Evolutionary conservation across 2,113 vertebrate species (phyloP).

Genomic region (Sclerurus mexicanus): DNA sequence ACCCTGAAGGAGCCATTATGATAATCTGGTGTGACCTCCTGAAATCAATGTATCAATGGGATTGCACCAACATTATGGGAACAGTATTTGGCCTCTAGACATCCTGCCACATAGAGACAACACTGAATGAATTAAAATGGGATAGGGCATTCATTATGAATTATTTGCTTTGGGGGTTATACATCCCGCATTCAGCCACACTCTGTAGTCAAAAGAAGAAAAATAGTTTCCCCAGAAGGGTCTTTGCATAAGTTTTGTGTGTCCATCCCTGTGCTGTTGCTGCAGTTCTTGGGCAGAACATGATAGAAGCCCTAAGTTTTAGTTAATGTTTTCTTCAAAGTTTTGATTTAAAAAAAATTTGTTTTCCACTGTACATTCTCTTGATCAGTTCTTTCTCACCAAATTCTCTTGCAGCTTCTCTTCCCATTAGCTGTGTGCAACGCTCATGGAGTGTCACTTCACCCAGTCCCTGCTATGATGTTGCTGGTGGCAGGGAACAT

Average conservation of each 20-base stretch:
- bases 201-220: constrained; percentile 4
- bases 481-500: accelerated
- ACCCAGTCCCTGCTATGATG: accelerated
- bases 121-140: constrained; percentile 24
- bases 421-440: neutral
- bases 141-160: constrained; percentile 21
- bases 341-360: neutral
- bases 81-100: constrained; percentile 44
- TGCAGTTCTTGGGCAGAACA: neutral
- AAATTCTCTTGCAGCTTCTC: neutral
- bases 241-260: neutral
- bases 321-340: neutral
- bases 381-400: neutral
- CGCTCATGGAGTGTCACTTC: neutral
- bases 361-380: neutral
- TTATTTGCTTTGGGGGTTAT: constrained; percentile 28
- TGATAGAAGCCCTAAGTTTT: neutral
- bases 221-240: neutral
- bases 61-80: constrained; percentile 38
- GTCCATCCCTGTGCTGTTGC: neutral
- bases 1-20: constrained; percentile 48
- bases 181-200: neutral
- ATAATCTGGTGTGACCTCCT: constrained; percentile 55
- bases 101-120: constrained; percentile 18
- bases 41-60: constrained; percentile 59